These are phyloP conservation scores for Trachops cirrhosus DNA, from an alignment of 2,797 vertebrate species.

Conservation along the genomic window DNA sequence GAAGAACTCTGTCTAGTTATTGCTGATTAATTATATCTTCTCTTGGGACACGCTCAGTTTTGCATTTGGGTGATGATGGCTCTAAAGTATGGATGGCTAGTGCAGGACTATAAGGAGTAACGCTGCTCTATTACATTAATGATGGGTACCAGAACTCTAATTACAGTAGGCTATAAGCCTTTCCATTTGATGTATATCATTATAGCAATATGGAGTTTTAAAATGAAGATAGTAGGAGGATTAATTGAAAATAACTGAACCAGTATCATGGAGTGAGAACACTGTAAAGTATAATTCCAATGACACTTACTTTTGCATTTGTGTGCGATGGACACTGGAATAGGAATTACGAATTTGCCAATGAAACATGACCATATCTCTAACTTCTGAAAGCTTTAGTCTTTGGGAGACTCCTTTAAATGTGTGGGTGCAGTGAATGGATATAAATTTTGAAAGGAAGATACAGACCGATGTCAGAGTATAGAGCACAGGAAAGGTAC, in stretches of 20 bases:
- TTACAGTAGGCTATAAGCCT: background rate
- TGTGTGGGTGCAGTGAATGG: background rate
- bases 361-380: background rate
- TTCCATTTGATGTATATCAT: background rate
- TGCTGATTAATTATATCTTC: background rate
- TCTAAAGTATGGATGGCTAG: background rate
- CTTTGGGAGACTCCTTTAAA: background rate
- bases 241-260: background rate
- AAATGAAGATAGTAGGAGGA: background rate
- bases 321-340: background rate
- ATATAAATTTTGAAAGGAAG: background rate
- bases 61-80: background rate
- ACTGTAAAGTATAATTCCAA: background rate
- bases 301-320: background rate
- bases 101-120: fast-evolving
- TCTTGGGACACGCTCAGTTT: background rate
- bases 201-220: background rate
- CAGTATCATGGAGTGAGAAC: background rate
- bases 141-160: background rate
- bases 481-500: background rate
- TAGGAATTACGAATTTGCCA: background rate
- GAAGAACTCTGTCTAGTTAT: background rate
- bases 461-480: background rate
- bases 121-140: fast-evolving
- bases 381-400: background rate